phyloP scores from a whole-genome alignment of 2,888 invertebrate species.

The Ariolimax columbianus region DNA sequence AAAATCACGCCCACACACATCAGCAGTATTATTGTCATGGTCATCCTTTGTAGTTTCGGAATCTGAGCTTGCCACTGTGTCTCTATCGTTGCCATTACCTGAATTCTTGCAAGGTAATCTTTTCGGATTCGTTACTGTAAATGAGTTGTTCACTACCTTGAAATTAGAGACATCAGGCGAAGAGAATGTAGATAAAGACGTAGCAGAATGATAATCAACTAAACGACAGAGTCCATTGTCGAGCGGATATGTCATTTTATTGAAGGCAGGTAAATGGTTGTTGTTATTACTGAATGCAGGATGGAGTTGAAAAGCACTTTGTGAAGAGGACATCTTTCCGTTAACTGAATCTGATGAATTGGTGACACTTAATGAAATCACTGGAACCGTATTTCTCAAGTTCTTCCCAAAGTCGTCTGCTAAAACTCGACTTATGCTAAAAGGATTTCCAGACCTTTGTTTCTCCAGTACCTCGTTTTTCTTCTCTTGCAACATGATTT shows the following conservation, averaged over 20 bases:
- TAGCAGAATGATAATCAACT: slow-evolving; percentile 6
- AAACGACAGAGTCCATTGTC: slow-evolving; percentile 17
- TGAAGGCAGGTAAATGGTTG: slow-evolving; percentile 4
- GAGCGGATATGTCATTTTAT: not conserved
- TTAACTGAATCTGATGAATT: not conserved
- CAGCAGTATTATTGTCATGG: not conserved
- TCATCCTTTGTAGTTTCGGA: not conserved
- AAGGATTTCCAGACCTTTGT: slow-evolving; percentile 57
- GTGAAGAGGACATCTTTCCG: not conserved
- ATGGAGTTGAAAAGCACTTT: slow-evolving; percentile 4
- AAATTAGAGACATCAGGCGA: not conserved
- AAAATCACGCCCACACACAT: not conserved
- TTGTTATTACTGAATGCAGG: slow-evolving; percentile 23
- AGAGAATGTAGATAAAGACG: not conserved
- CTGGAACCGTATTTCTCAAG: slow-evolving; percentile 33
- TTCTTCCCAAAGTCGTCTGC: slow-evolving; percentile 62
- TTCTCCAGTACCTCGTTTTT: slow-evolving; percentile 30
- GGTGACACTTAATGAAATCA: not conserved
- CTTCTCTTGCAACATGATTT: slow-evolving; percentile 52
- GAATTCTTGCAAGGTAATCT: not conserved
- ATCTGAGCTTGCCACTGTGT: not conserved
- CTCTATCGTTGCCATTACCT: slow-evolving; percentile 9
- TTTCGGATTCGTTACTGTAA: no score
- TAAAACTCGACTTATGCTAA: slow-evolving; percentile 70
- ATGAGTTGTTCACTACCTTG: not conserved